Conservation (phyloP, 2,113 vertebrate genomes). For the Psilopsiagon aymara region DNA sequence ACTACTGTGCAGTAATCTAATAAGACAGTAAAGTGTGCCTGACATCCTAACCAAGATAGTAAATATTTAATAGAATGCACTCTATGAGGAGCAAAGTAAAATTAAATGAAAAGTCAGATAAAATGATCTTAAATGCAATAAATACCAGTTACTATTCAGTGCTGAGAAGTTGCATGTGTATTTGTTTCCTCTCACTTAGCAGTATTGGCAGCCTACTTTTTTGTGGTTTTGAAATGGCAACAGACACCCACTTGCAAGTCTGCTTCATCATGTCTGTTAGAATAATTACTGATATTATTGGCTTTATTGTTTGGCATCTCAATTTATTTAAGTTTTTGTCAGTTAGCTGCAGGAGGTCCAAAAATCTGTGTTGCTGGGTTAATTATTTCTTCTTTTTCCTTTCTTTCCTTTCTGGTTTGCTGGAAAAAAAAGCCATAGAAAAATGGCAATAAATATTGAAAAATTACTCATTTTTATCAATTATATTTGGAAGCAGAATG, state of each 20-base stretch:
- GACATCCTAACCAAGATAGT: conserved; percentile 51
- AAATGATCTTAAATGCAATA: conserved; percentile 51
- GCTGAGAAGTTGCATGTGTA: background rate
- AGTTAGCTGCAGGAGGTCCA: background rate
- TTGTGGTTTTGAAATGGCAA: conserved; percentile 49
- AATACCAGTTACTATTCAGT: conserved; percentile 34
- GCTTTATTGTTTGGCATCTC: conserved; percentile 13
- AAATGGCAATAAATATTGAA: background rate
- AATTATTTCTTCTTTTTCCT: background rate
- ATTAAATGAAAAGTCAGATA: conserved; percentile 71
- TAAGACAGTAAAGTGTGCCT: conserved; percentile 45
- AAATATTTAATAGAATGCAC: conserved; percentile 68
- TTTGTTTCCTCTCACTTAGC: conserved; percentile 25
- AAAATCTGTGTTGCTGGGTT: background rate
- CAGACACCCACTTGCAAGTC: conserved; percentile 35
- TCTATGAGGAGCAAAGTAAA: conserved; percentile 47
- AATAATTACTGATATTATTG: conserved; percentile 44
- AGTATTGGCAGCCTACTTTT: background rate
- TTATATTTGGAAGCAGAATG: background rate
- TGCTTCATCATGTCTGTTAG: conserved; percentile 21
- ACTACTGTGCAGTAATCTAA: conserved; percentile 25
- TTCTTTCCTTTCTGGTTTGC: background rate
- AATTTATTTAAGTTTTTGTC: background rate
- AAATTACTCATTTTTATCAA: background rate
- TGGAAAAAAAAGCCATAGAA: background rate